A percentile compares a stretch with the other conserved stretches of the same genome.
These are phyloP conservation scores for Betta splendens DNA, from an alignment of 2,797 vertebrate species.

Conservation along the genomic window DNA sequence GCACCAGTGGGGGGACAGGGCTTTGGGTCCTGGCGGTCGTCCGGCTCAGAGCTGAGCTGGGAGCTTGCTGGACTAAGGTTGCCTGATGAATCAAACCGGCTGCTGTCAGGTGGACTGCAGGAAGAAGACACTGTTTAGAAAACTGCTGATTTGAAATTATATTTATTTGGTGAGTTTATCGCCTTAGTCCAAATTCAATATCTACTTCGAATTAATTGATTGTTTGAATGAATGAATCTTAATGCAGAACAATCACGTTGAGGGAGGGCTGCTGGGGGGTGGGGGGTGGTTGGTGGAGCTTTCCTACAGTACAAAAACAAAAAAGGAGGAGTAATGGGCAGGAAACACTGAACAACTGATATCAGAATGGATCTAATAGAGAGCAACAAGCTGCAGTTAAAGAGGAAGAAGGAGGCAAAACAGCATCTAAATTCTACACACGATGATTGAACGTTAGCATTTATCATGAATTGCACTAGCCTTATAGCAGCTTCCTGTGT, in stretches of 20 bases:
- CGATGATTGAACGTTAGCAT: slow-evolving; percentile 86
- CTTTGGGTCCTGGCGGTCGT: slow-evolving; percentile 80
- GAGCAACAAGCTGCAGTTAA: no score
- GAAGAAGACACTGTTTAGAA: slow-evolving; percentile 21
- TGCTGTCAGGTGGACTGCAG: slow-evolving; percentile 88
- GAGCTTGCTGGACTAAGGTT: slow-evolving; percentile 92
- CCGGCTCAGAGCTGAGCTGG: slow-evolving; percentile 88
- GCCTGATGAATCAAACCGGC: slow-evolving; percentile 89
- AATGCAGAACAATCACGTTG: not conserved
- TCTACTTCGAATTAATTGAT: not conserved
- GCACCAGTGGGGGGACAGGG: slow-evolving; percentile 53
- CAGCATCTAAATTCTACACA: slow-evolving; percentile 59
- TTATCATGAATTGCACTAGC: slow-evolving; percentile 90
- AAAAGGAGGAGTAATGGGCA: not conserved
- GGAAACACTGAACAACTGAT: slow-evolving; percentile 3
- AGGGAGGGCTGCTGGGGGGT: not conserved
- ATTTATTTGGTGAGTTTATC: not conserved
- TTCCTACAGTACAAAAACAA: not conserved
- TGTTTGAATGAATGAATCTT: slow-evolving; percentile 3
- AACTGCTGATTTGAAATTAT: not conserved
- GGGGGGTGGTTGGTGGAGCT: not conserved
- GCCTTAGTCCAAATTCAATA: slow-evolving; percentile 26
- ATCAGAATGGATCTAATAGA: no score
- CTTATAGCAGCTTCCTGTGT: slow-evolving; percentile 83
- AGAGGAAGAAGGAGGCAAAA: not conserved